Base-by-base conservation (phyloP, 2,888 invertebrate genomes). In the Caenorhabditis sinica region DNA sequence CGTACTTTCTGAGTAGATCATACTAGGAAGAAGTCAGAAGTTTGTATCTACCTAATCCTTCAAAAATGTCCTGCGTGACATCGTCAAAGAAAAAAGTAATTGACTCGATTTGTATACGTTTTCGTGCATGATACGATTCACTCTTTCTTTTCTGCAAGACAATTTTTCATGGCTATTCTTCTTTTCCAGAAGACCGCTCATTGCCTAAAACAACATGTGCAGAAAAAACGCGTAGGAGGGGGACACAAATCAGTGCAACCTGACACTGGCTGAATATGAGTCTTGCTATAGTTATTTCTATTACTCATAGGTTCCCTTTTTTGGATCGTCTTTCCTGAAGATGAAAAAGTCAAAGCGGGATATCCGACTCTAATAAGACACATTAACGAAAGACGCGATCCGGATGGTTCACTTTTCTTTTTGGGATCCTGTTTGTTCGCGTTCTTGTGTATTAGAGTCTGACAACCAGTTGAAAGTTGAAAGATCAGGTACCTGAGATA, bases 101-200 rank as follows among this genome's bases (percentile, higher is more conserved):
- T 80, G 80, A 63, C 80, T 72, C 56, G 65, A 80, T 80, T 80
- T 73, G 80, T 65, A 79, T 53, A 56, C n/a, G 63, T 51, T 73
- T 75, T 33, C 60, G 23, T 71, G 49, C 49, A 49, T n/a, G 61
- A 71, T 77, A 69, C 71, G 56, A 79, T 65, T 71, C 71, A 71
- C 51, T 56, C 51, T 36, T 63, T 43, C 15, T 28, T 36, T 30
- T 66, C 28, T 11, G 49, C 60, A 45, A 25, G n/a, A 20, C 49
- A 49, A 49, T 45, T 45, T 36, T 9, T 11, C 6, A 13, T 2
- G 2, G 13, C 6, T 40, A 40, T 25, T 28, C 23, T 43, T 43
- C 43, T 36, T 65, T 65, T 74, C 51, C 63, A 51, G 73, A 65
- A 25, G 56, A 25, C 40, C 23, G 23, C 23, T 17, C 30, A 0